Evolutionary conservation across 2,797 vertebrate genomes (phyloP).

Genomic region (Sarcoramphus papa): DNA sequence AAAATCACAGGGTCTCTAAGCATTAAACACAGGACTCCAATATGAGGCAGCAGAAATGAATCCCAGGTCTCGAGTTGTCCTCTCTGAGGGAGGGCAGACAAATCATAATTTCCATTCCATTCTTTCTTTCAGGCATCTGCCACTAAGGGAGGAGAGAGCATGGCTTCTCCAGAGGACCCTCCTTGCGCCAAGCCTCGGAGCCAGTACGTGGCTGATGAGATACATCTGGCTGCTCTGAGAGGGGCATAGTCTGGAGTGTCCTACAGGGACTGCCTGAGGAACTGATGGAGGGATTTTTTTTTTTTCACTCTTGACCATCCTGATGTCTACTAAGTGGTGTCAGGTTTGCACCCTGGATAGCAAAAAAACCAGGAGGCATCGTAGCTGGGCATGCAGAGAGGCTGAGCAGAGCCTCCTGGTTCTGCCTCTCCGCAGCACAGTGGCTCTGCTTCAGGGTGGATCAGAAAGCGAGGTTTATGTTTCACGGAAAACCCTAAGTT

Average conservation of each 20-base stretch:
- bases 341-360: not conserved
- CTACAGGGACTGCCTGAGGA: not conserved
- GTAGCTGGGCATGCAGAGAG: not conserved
- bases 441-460: not conserved
- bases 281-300: not conserved
- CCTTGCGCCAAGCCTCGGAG: not conserved
- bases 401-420: not conserved
- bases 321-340: not conserved
- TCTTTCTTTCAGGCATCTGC: not conserved
- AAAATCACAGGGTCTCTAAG: not conserved
- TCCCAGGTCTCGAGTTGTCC: not conserved
- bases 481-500: not conserved
- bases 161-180: not conserved
- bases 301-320: not conserved
- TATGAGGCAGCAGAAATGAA: not conserved
- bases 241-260: not conserved
- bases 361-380: not conserved
- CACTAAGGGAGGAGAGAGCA: not conserved
- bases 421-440: not conserved
- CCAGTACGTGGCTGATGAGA: not conserved
- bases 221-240: not conserved
- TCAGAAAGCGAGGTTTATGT: accelerated
- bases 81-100: not conserved
- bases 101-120: not conserved
- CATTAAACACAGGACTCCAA: not conserved